Percentiles rank a stretch among this genome's conserved stretches.
Evolutionary conservation across 2,797 vertebrate genomes (phyloP).

Genomic region (Artibeus lituratus): DNA sequence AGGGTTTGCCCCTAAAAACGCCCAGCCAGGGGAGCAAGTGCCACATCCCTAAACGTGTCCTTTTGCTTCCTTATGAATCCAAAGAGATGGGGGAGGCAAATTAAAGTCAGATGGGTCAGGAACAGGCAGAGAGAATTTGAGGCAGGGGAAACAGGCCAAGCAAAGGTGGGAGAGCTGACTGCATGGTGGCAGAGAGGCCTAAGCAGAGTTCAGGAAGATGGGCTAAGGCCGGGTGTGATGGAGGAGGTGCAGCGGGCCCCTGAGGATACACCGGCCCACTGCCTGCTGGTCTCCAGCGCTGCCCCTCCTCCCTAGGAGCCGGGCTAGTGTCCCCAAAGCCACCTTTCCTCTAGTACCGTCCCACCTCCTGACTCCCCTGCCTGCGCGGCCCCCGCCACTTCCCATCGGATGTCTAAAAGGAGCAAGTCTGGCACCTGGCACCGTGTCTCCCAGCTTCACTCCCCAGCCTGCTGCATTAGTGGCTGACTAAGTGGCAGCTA

Average conservation of each 20-base stretch:
- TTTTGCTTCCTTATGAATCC: not conserved
- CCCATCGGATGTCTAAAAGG: conserved; percentile 68
- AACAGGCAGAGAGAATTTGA: not conserved
- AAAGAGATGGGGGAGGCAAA: not conserved
- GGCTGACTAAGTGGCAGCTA: conserved; percentile 79
- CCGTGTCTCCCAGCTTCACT: conserved; percentile 49
- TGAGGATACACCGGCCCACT: not conserved
- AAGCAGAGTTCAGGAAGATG: not conserved
- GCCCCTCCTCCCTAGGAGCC: not conserved
- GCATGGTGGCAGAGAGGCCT: not conserved
- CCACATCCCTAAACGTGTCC: not conserved
- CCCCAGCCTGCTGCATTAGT: conserved; percentile 74
- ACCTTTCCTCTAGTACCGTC: not conserved
- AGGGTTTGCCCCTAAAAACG: not conserved
- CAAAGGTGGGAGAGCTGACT: not conserved
- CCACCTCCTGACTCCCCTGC: not conserved
- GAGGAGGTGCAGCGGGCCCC: not conserved
- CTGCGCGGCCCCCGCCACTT: conserved; percentile 26
- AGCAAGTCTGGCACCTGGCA: conserved; percentile 69
- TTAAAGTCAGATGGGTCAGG: not conserved
- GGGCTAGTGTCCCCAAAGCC: not conserved
- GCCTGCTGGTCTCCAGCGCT: not conserved
- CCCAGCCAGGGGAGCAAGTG: not conserved
- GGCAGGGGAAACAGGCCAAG: not conserved
- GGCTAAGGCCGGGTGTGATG: not conserved